Evolutionary conservation across 37 sponge, comb jelly and placozoan genomes (phyloP).

Genomic region (Hormiphora californensis): DNA sequence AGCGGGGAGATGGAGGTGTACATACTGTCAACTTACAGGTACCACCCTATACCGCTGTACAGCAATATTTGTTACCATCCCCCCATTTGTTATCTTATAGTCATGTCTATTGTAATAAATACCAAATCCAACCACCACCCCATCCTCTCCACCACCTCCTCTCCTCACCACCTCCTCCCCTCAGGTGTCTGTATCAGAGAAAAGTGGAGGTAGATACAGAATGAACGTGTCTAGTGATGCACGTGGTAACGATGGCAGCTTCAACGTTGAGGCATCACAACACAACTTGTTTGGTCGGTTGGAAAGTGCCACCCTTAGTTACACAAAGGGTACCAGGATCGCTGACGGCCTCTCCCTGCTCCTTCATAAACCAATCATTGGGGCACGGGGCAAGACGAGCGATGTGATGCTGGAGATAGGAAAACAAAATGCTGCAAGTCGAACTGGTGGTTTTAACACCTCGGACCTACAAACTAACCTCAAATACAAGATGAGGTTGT

Average conservation of each 20-base stretch:
- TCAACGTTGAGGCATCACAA: neutral
- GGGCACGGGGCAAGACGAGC: neutral
- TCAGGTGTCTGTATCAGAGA: neutral
- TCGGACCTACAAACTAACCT: neutral
- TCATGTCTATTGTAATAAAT: too few species aligned
- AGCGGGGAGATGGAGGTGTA: neutral
- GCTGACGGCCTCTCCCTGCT: neutral
- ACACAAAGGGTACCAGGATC: constrained; percentile 28
- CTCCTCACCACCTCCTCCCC: too few species aligned
- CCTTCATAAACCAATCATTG: constrained; percentile 7
- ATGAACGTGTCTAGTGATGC: constrained; percentile 30
- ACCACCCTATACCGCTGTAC: too few species aligned
- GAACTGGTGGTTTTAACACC: constrained; percentile 1
- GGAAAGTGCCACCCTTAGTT: neutral
- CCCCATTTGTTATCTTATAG: too few species aligned
- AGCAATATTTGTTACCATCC: too few species aligned
- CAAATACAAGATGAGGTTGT: neutral
- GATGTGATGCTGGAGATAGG: neutral
- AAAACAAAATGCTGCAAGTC: neutral
- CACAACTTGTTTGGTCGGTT: constrained; percentile 6
- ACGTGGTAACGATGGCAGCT: neutral
- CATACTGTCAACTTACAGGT: neutral
- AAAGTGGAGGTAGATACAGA: neutral
- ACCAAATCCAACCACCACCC: too few species aligned
- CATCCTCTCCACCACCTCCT: too few species aligned